These are phyloP conservation scores for Brachypterus glaber DNA, from an alignment of 2,888 invertebrate genomes.

Conservation along the genomic window DNA sequence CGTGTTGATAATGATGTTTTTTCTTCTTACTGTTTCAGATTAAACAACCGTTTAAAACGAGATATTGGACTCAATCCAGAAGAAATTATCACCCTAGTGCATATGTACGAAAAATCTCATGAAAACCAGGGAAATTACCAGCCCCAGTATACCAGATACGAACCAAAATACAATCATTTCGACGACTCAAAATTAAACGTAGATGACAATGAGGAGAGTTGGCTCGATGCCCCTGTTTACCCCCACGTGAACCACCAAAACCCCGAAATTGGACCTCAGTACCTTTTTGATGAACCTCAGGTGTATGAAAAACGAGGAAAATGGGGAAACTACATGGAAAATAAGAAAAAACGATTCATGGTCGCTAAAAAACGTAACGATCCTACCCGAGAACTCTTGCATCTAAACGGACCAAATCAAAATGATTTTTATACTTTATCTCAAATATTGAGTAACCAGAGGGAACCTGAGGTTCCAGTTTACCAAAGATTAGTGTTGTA, in stretches of 20 bases:
- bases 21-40: slow-evolving; percentile 24
- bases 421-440: slow-evolving; percentile 53
- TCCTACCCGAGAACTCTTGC: slow-evolving; percentile 37
- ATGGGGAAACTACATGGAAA: slow-evolving; percentile 28
- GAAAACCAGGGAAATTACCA: slow-evolving; percentile 31
- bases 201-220: slow-evolving; percentile 47
- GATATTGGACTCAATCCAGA: slow-evolving; percentile 53
- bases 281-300: slow-evolving; percentile 27
- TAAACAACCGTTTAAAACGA: slow-evolving; percentile 45
- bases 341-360: slow-evolving; percentile 49
- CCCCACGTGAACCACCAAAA: slow-evolving; percentile 37
- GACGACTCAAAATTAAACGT: slow-evolving; percentile 45
- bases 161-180: slow-evolving; percentile 40
- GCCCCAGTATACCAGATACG: slow-evolving; percentile 43
- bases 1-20: too few species aligned
- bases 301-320: slow-evolving; percentile 26
- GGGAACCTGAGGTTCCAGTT: slow-evolving; percentile 49
- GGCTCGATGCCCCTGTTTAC: slow-evolving; percentile 52
- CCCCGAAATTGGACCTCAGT: slow-evolving; percentile 34
- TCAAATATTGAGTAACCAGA: slow-evolving; percentile 44
- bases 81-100: slow-evolving; percentile 50
- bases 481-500: slow-evolving; percentile 55
- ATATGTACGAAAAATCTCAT: slow-evolving; percentile 52
- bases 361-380: slow-evolving; percentile 47
- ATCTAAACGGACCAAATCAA: slow-evolving; percentile 38